A percentile compares a stretch with the other conserved stretches of the same genome.
These are phyloP conservation scores for Rhabditoides inermis DNA, from an alignment of 2,888 invertebrate genomes.

Conservation along the genomic window DNA sequence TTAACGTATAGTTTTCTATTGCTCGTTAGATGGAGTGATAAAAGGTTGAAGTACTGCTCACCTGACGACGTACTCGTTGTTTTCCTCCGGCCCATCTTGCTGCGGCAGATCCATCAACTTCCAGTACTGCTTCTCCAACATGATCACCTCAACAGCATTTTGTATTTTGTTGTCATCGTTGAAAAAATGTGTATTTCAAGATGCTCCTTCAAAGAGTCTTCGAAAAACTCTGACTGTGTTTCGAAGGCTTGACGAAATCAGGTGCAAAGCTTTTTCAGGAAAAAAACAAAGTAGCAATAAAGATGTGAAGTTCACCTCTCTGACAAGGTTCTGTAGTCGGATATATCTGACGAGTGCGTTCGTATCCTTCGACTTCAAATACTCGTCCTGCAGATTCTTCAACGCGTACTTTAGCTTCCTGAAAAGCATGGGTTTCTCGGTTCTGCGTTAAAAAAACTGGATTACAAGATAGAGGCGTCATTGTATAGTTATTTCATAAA, in stretches of 20 bases:
- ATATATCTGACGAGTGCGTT: constrained; percentile 44
- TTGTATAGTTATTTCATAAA: too few relatives aligned
- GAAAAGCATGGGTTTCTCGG: too few relatives aligned
- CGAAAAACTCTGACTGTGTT: too few relatives aligned
- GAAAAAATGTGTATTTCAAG: background rate
- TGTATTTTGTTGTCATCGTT: too few relatives aligned
- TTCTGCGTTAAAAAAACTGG: too few relatives aligned
- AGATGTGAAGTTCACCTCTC: constrained; percentile 35
- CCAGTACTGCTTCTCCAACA: constrained; percentile 64
- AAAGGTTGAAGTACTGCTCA: too few relatives aligned
- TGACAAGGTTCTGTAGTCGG: constrained; percentile 36
- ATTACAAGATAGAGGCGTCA: too few relatives aligned
- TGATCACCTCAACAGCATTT: constrained; percentile 24
- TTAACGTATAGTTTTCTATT: too few relatives aligned
- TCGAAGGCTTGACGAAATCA: too few relatives aligned
- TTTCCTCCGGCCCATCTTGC: constrained; percentile 86
- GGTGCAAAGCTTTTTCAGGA: too few relatives aligned
- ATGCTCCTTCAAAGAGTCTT: background rate
- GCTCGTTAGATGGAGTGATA: too few relatives aligned
- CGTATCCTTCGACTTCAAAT: constrained; percentile 41
- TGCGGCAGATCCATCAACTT: constrained; percentile 82
- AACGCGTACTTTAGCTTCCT: constrained; percentile 40
- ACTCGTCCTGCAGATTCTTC: constrained; percentile 47
- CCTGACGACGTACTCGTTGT: constrained; percentile 71
- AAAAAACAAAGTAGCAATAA: too few relatives aligned